Evolutionary conservation across 2,113 vertebrate species (phyloP).

Genomic region (Mustela lutreola): DNA sequence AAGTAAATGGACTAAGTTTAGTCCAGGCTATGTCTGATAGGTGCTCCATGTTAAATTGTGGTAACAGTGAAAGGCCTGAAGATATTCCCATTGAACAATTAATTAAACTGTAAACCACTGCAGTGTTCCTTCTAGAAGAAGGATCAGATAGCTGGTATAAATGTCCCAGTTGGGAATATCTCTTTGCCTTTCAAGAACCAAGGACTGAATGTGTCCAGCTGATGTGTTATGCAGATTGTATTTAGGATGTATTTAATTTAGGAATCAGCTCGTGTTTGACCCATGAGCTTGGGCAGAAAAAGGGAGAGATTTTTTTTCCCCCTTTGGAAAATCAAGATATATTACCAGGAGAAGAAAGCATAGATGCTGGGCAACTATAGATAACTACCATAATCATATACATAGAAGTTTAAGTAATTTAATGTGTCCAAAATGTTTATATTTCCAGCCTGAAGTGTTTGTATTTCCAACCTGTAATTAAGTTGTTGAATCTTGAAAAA

Average conservation of each 20-base stretch:
- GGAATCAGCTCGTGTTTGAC: not conserved
- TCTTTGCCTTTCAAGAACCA: not conserved
- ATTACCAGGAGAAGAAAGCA: slow-evolving; percentile 3
- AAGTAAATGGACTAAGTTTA: not conserved
- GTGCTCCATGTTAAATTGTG: not conserved
- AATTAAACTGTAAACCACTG: not conserved
- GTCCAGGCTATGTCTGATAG: not conserved
- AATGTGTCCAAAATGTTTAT: not conserved
- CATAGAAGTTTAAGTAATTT: not conserved
- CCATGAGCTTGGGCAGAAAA: slow-evolving; percentile 1
- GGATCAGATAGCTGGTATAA: not conserved
- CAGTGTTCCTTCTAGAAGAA: not conserved
- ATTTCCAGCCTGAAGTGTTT: not conserved
- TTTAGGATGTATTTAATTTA: slow-evolving; percentile 47
- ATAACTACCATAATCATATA: not conserved
- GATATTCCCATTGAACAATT: not conserved
- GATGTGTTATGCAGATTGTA: not conserved
- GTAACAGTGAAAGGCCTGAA: not conserved
- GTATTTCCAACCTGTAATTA: not conserved
- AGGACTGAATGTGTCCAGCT: not conserved
- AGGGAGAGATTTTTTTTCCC: not conserved
- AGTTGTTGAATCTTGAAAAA: slow-evolving; percentile 55
- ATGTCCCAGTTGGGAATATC: not conserved
- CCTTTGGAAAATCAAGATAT: slow-evolving; percentile 45
- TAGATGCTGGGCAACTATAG: not conserved